A percentile compares a stretch with the other conserved stretches of the same genome.
Evolutionary conservation across 2,888 invertebrate genomes (phyloP).

Genomic region (Dastarcus helophoroides): DNA sequence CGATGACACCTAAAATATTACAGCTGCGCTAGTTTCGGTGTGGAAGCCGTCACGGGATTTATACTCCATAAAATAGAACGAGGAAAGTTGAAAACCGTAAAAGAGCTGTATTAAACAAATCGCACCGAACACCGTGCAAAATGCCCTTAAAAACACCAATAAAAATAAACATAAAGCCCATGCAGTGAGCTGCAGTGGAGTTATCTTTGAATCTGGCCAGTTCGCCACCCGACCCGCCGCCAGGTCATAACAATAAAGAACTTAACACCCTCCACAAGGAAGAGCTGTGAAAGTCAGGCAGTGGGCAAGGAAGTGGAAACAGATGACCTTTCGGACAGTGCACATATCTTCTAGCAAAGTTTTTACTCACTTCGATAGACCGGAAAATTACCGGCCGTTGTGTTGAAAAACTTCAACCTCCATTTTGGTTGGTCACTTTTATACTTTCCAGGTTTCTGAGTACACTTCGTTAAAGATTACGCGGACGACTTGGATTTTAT

Average conservation of each 20-base stretch:
- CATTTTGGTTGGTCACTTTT: conserved; percentile 11
- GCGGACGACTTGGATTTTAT: too few species aligned
- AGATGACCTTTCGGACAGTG: conserved; percentile 14
- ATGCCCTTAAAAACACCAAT: conserved; percentile 4
- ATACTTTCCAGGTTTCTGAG: conserved; percentile 2
- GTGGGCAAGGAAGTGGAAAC: conserved; percentile 16
- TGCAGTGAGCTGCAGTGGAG: background rate
- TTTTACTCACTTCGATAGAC: conserved; percentile 10
- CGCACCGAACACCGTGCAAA: too few species aligned
- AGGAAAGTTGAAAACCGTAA: too few species aligned
- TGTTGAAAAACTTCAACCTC: conserved; percentile 9
- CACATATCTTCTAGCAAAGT: conserved; percentile 6
- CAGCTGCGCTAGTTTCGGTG: too few species aligned
- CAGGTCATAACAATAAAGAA: conserved; percentile 8
- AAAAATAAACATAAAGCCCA: conserved; percentile 4
- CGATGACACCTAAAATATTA: too few species aligned
- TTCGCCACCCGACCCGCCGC: conserved; percentile 10
- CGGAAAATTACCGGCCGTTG: conserved; percentile 13
- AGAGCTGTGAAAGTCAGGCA: conserved; percentile 12
- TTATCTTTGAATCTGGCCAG: background rate
- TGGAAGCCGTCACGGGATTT: too few species aligned
- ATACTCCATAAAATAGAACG: too few species aligned
- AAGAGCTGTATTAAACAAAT: too few species aligned
- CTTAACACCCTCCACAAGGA: conserved; percentile 7
- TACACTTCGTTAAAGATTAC: too few species aligned